These are phyloP conservation scores for Echeneis naucrates DNA, from an alignment of 2,797 vertebrate species.

Conservation along the genomic window DNA sequence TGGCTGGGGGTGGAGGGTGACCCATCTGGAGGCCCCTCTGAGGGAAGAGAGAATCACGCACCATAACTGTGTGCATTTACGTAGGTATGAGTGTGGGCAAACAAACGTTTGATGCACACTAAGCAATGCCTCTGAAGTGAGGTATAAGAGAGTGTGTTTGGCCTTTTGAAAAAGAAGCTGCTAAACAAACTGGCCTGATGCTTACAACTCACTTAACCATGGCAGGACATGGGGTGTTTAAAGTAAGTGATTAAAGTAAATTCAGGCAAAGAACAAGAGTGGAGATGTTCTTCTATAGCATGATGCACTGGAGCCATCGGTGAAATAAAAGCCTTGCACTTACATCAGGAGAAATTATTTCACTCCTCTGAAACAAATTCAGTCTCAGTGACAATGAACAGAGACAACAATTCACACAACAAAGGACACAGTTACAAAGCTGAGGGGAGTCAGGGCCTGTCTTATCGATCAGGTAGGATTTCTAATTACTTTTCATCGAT, in stretches of 20 bases:
- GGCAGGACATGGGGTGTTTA: slow-evolving; percentile 16
- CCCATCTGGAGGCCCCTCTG: slow-evolving; percentile 35
- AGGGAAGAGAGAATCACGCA: background rate
- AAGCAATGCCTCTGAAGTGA: background rate
- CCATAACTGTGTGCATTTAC: background rate
- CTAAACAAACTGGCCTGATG: slow-evolving; percentile 45
- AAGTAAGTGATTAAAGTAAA: slow-evolving; percentile 54
- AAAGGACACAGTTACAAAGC: background rate
- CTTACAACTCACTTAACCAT: slow-evolving; percentile 10
- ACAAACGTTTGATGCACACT: background rate
- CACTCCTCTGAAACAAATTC: background rate
- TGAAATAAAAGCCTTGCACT: background rate
- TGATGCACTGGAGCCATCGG: background rate
- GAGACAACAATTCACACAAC: too few relatives aligned
- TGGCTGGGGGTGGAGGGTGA: slow-evolving; percentile 6
- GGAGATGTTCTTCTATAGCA: background rate
- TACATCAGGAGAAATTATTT: background rate
- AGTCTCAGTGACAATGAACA: too few relatives aligned
- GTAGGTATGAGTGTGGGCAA: slow-evolving; percentile 15
- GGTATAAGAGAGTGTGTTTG: slow-evolving; percentile 20
- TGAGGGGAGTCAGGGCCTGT: background rate
- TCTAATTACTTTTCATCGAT: background rate
- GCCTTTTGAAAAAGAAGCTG: slow-evolving; percentile 6
- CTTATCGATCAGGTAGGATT: background rate
- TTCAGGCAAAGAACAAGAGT: slow-evolving; percentile 40